A percentile compares a stretch with the other conserved stretches of the same genome.
Conservation (phyloP, 2,113 vertebrate genomes). For the Heterotilapia buettikoferi region DNA sequence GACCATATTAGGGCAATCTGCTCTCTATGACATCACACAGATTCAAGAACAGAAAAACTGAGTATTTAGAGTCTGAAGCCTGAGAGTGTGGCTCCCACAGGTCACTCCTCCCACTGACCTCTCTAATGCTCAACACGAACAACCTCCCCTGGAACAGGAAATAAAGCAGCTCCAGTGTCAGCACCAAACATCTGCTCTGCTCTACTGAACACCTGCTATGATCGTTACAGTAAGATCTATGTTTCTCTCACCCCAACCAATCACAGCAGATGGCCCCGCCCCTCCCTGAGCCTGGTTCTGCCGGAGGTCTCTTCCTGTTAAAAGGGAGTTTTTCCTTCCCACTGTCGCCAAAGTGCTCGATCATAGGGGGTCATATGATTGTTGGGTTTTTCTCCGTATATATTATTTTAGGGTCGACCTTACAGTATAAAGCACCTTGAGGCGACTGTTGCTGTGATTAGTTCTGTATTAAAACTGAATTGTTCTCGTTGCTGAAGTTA, state of each 20-base stretch:
- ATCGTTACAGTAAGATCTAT: background rate
- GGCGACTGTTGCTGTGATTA: background rate
- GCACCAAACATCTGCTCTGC: background rate
- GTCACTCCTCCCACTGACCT: background rate
- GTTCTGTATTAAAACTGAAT: background rate
- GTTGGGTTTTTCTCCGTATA: background rate
- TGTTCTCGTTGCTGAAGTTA: background rate
- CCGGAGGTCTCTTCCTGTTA: rapidly evolving
- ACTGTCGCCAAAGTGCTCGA: rapidly evolving
- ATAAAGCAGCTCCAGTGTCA: background rate
- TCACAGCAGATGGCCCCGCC: background rate
- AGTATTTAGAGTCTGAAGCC: background rate
- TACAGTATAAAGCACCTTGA: background rate
- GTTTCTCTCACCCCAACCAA: background rate
- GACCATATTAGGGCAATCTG: background rate
- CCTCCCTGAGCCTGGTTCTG: background rate
- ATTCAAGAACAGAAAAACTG: background rate
- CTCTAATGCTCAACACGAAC: background rate
- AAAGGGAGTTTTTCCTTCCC: background rate
- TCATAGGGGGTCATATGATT: background rate
- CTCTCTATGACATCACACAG: background rate
- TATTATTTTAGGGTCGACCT: rapidly evolving
- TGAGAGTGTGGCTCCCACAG: background rate
- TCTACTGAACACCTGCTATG: background rate
- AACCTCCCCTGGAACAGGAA: background rate